Evolutionary conservation across 2,113 vertebrate species (phyloP).

Genomic region (Neolamprologus devosi): DNA sequence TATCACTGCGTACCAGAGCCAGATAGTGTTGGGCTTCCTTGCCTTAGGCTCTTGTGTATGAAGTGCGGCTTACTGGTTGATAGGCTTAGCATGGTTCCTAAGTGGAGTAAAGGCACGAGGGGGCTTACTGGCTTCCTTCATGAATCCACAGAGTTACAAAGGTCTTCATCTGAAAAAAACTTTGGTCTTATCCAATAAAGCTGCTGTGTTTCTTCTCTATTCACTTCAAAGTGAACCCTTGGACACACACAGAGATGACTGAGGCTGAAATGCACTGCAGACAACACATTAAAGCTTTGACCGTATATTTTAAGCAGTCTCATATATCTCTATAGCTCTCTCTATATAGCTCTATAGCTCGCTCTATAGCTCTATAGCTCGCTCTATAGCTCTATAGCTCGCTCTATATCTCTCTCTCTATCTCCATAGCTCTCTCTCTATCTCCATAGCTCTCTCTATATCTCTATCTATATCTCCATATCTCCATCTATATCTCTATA

Average conservation of each 20-base stretch:
- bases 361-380: rapidly evolving
- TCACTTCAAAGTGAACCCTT: background rate
- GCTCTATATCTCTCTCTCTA: rapidly evolving
- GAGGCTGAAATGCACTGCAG: background rate
- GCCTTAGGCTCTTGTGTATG: slow-evolving; percentile 28
- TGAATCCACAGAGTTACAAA: background rate
- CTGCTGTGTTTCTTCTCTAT: background rate
- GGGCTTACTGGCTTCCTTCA: background rate
- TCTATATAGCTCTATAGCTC: rapidly evolving
- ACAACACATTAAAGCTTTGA: background rate
- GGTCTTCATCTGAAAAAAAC: background rate
- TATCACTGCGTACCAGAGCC: slow-evolving; percentile 27
- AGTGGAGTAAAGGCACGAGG: slow-evolving; percentile 11
- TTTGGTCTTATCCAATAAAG: background rate
- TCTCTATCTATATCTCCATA: too few species aligned
- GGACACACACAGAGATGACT: background rate
- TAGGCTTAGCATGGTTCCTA: slow-evolving; percentile 31
- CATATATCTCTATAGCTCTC: background rate
- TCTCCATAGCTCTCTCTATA: rapidly evolving
- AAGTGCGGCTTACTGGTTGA: slow-evolving; percentile 33
- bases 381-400: rapidly evolving
- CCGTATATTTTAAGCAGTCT: background rate
- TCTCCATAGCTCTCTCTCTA: too few species aligned
- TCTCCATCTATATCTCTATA: background rate
- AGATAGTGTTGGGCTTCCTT: slow-evolving; percentile 6